Base-by-base conservation (phyloP, 2,888 invertebrate genomes). In the Brassicogethes aeneus region DNA sequence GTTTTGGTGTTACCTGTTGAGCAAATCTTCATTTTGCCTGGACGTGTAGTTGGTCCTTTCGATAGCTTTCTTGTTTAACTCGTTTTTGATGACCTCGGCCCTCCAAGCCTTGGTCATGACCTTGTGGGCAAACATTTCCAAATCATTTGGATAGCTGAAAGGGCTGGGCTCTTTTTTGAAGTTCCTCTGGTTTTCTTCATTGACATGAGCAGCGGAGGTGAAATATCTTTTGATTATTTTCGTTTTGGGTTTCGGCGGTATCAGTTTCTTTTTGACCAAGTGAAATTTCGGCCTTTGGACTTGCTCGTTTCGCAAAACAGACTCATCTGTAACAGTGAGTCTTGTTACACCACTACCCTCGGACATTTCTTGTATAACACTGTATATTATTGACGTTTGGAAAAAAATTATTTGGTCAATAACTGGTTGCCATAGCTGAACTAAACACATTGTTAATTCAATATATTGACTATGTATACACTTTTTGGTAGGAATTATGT, bases 1-100 rank as follows among this genome's bases (percentile, higher is more conserved):
- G n/a, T n/a, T n/a, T n/a, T n/a, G n/a, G n/a, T n/a, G n/a, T 23
- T 7, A 23, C 23, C 79, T 65, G 47, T 73, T 68, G 17, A 80
- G 68, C 48, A 80, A 63, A 54, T 78, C 76, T 50, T 69, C 64
- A 16, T 55, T 57, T 41, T 65, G 64, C 34, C 59, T 52, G 2
- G 61, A 60, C 35, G 59, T 55, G 46, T 60, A 57, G 43, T 60
- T 65, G n/a, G 61, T 59, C 30, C 64, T 59, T 16, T 62, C 56
- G 39, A 57, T 56, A 43, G 59, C 62, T 38, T 60, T 58, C 15
- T 53, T 50, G 31, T 56, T 52, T 39, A 61, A 46, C 46, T 66
- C 66, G 34, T 63, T 58, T 3, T 55, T 44, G 13, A 56, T 47
- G 3, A 54, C 44, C 10, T 58, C 59, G 2, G 61, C 60, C 38